phyloP scores from a whole-genome alignment of 1,140 invertebrate genomes.

The Adoxophyes honmai region DNA sequence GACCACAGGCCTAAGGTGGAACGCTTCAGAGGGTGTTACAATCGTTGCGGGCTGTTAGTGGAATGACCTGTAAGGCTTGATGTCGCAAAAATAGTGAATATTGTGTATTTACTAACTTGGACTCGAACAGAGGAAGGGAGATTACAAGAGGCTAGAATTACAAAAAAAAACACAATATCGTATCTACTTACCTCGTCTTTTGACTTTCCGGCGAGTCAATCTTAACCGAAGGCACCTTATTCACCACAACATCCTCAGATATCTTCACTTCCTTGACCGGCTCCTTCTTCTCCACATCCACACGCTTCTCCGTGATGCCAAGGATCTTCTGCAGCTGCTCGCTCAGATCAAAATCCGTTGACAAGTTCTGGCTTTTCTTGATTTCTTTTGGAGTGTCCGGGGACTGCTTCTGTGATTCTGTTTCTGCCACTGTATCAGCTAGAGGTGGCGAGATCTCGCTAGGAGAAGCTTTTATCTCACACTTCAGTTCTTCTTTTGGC shows the following conservation, averaged over 20 bases:
- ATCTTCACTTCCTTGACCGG: conserved; percentile 61
- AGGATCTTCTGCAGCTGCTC: conserved; percentile 75
- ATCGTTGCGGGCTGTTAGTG: too few relatives aligned
- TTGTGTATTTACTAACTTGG: too few relatives aligned
- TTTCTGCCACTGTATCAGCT: conserved; percentile 43
- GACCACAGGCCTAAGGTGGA: too few relatives aligned
- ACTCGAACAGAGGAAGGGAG: too few relatives aligned
- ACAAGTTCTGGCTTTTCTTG: conserved; percentile 73
- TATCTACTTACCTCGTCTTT: conserved; percentile 50
- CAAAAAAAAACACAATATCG: too few relatives aligned
- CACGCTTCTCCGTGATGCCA: conserved; percentile 66
- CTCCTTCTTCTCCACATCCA: conserved; percentile 62
- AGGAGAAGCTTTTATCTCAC: conserved; percentile 59
- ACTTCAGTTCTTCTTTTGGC: conserved; percentile 45
- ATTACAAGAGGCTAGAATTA: too few relatives aligned
- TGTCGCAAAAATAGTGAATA: too few relatives aligned
- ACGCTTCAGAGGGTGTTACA: too few relatives aligned
- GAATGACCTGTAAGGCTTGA: too few relatives aligned
- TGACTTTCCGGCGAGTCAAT: conserved; percentile 71
- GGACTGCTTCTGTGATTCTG: conserved; percentile 62
- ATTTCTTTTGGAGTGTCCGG: conserved; percentile 65
- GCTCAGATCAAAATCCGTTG: conserved; percentile 72
- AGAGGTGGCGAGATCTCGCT: conserved; percentile 69
- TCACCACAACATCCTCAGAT: conserved; percentile 45
- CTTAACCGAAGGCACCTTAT: conserved; percentile 69